Evolutionary conservation across 1,140 invertebrate species (phyloP), one percentile per base, ranked within the genome.

Genomic region (Metopolophium dirhodum): DNA sequence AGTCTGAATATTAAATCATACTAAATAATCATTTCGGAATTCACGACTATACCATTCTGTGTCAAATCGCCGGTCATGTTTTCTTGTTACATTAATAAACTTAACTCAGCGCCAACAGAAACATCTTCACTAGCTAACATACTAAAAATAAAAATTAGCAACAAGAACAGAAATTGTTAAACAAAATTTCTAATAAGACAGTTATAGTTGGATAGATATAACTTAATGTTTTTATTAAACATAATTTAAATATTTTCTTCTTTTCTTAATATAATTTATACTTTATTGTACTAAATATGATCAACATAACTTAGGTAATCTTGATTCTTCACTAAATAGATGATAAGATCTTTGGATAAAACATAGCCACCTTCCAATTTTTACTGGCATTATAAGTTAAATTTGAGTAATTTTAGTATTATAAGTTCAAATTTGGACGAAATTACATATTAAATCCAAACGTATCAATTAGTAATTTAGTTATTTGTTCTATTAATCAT

Each of bases 61-160:
- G 95, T 99, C 98, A 95, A 99, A 99, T 92, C 98, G 96, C 1
- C 97, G 95, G 95, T 99, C 99, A 95, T 99, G 99, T 83, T 98
- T 96, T 94, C 98, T 96, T 94, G 98, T 97, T n/a, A 99, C 96
- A 93, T 97, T 22, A 99, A 94, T 47, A 98, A 96, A 8, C 98
- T 97, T 45, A 99, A 95, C 99, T 99, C 99, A 0, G 97, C 96
- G 9, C 99, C 99, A 85, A 99, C 96, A 11, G 98, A 98, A 0
- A 99, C 97, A 96, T 99, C 99, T 96, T 99, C 99, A 94, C 97
- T 98, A 51, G 97, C 97, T 94, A 98, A 99, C 11, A 96, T 94
- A 94, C 98, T 97, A 96, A 96, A 96, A 94, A 93, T 93, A 94
- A 82, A 90, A 94, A 14, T 68, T n/a, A 11, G 23, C 23, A 57